Evolutionary conservation across 2,888 invertebrate species (phyloP).

Genomic region (Eurytoma californica): DNA sequence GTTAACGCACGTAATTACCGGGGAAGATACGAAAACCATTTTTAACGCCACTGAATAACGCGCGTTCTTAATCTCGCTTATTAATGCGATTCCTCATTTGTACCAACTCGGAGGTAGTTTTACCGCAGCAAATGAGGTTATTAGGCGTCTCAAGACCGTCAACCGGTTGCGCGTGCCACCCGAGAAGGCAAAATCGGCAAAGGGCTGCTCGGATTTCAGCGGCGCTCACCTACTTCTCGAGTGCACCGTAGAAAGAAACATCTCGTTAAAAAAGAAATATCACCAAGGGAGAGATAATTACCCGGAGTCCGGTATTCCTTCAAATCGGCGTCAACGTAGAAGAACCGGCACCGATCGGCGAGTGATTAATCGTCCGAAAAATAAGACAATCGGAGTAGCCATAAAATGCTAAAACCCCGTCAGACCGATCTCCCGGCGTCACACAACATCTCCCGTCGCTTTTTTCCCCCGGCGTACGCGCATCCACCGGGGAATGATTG

Average conservation of each 20-base stretch:
- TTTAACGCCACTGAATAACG: conserved; percentile 47
- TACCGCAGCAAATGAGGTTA: conserved; percentile 62
- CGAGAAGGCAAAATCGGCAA: not conserved
- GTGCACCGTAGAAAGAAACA: too few relatives aligned
- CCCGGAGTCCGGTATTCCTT: too few relatives aligned
- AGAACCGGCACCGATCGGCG: conserved; percentile 8
- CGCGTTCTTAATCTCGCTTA: conserved; percentile 52
- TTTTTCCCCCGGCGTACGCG: conserved; percentile 48
- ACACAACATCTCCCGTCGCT: conserved; percentile 56
- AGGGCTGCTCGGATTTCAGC: conserved; percentile 1
- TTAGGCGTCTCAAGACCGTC: conserved; percentile 52
- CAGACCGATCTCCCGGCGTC: conserved; percentile 26
- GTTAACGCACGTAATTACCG: not conserved
- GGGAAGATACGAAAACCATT: conserved; percentile 45
- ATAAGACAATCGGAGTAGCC: conserved; percentile 25
- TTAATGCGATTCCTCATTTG: conserved; percentile 54
- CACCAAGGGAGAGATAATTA: not conserved
- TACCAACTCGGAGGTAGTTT: conserved; percentile 27
- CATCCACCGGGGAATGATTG: conserved; percentile 55
- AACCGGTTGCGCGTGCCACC: conserved; percentile 19
- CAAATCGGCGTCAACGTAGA: too few relatives aligned
- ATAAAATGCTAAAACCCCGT: conserved; percentile 8
- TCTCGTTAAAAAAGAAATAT: too few relatives aligned
- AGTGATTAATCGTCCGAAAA: conserved; percentile 37
- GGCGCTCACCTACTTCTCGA: not conserved